phyloP scores from a whole-genome alignment of 2,113 vertebrate genomes.

The Sceloporus undulatus region DNA sequence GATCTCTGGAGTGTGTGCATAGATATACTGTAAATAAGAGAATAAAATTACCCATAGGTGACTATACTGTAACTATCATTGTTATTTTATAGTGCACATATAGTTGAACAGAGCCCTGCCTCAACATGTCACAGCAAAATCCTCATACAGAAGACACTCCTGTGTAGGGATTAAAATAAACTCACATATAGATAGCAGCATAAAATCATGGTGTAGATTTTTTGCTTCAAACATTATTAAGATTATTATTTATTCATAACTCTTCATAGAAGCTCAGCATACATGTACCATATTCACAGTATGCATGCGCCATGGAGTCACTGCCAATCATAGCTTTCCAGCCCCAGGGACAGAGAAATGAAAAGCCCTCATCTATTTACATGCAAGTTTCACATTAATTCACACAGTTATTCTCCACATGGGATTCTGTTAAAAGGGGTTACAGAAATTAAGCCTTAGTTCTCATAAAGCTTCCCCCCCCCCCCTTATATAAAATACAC shows the following conservation, averaged over 20 bases:
- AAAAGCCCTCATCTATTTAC: neutral
- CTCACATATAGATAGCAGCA: neutral
- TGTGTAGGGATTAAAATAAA: conserved; percentile 3
- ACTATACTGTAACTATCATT: neutral
- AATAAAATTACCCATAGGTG: neutral
- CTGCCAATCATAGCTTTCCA: neutral
- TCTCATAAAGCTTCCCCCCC: no score
- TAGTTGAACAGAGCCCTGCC: neutral
- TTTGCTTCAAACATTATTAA: neutral
- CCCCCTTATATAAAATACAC: neutral
- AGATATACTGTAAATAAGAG: neutral
- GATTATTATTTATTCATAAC: no score
- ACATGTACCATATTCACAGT: no score
- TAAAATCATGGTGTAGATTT: neutral
- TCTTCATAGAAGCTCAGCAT: no score
- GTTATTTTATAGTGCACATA: neutral
- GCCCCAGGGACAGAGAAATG: no score
- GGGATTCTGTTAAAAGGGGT: neutral
- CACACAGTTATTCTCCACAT: neutral
- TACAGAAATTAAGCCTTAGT: no score
- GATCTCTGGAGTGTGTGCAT: neutral
- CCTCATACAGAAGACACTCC: neutral
- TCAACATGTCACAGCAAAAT: neutral
- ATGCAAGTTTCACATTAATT: neutral
- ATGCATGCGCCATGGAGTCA: neutral